Base-by-base conservation (phyloP, 2,113 vertebrate genomes). In the Aphelocoma coerulescens region DNA sequence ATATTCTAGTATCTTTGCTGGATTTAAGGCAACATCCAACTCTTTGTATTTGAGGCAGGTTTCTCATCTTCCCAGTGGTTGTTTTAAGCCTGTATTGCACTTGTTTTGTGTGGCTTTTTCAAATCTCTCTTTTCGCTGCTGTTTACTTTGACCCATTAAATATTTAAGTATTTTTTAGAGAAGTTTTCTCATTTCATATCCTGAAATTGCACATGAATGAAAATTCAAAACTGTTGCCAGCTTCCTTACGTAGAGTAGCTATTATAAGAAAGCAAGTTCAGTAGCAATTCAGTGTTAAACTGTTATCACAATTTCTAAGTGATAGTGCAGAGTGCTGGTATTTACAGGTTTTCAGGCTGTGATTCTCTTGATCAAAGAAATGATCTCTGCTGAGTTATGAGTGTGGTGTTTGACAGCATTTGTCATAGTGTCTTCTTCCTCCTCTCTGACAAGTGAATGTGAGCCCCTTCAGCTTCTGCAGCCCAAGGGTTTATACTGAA, bases 121-220 rank as follows among this genome's bases (percentile, higher is more conserved):
- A 27, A 35, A 1, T 62, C 9, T 75, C 26, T 73, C 7, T 22
- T 82, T 88, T 65, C 68, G 13, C 44, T 75, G 35, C 67, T 66
- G 35, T 86, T 83, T 76, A 33, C 35, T 74, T 68, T 69, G 71
- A 88, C 16, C 19, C 5, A 10, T 79, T 79, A 89, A 94, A 71
- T 91, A 89, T 44, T 78, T 68, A 72, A 77, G n/a, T 66, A 28
- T 66, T 57, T 69, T 57, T 72, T 33, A 48, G 33, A 57, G 85
- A 97, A 37, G 32, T 94, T 89, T 95, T 95, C 89, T 97, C 73
- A 78, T 97, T 91, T 89, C 81, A 80, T 97, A 84, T 82, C 77
- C 96, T 95, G 91, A 92, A 86, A 51, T 80, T 91, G 43, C 54
- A 59, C 51, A 33, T 96, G 94, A 96, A 94, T 95, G 86, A 92